Percentiles rank a stretch among this genome's conserved stretches.
Conservation (phyloP, 2,113 vertebrate species). For the Zosterops hypoxanthus region DNA sequence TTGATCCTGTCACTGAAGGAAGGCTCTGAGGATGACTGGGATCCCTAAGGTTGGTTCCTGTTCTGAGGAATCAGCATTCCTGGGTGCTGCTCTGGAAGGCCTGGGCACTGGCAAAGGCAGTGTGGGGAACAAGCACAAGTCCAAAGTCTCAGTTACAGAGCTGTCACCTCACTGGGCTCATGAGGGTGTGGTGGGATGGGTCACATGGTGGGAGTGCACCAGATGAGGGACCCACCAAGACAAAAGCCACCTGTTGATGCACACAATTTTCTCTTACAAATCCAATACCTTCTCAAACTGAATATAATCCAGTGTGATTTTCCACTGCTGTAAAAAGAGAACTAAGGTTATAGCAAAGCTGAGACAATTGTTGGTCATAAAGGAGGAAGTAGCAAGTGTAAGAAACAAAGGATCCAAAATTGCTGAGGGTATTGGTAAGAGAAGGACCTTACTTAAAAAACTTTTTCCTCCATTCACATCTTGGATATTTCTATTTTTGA, state of each 20-base stretch:
- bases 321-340: not conserved
- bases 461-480: not conserved
- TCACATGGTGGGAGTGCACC: not conserved
- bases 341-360: not conserved
- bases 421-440: not conserved
- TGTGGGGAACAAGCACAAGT: fast-evolving
- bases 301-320: not conserved
- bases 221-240: not conserved
- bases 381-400: not conserved
- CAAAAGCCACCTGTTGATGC: not conserved
- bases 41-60: not conserved
- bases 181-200: not conserved
- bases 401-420: not conserved
- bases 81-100: not conserved
- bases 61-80: not conserved
- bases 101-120: not conserved
- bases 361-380: not conserved
- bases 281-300: not conserved
- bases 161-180: not conserved
- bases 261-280: not conserved
- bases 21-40: not conserved
- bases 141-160: not conserved
- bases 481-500: not conserved
- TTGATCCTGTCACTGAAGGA: not conserved
- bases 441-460: not conserved